A percentile compares a stretch with the other conserved stretches of the same genome.
Evolutionary conservation across 23 tunicate genomes (phyloP).

Genomic region (Trididemnum nubilum): DNA sequence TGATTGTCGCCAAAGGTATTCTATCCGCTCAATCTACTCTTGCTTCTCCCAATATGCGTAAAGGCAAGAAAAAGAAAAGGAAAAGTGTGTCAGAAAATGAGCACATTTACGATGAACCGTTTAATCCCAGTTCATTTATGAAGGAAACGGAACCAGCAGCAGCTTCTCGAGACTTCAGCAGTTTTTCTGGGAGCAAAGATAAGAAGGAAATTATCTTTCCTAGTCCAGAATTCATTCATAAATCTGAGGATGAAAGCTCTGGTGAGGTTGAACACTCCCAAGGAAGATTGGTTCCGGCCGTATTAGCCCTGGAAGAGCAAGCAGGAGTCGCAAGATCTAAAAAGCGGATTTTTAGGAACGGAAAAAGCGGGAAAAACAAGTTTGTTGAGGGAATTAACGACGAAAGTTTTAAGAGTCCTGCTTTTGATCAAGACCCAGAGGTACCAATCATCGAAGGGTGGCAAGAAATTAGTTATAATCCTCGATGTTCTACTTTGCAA

Average conservation of each 20-base stretch:
- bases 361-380: slow-evolving; percentile 30
- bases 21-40: slow-evolving; percentile 59
- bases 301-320: slow-evolving; percentile 16
- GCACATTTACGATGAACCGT: background rate
- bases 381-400: slow-evolving; percentile 7
- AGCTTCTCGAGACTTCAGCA: background rate
- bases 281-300: background rate
- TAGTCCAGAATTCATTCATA: slow-evolving; percentile 3
- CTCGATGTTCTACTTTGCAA: background rate
- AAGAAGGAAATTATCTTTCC: background rate
- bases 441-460: slow-evolving; percentile 57
- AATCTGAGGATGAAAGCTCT: slow-evolving; percentile 12
- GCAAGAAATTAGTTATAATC: slow-evolving; percentile 58
- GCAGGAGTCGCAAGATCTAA: background rate
- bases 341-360: slow-evolving; percentile 22
- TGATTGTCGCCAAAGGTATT: slow-evolving; percentile 67
- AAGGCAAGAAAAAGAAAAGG: slow-evolving; percentile 31
- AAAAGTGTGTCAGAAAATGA: slow-evolving; percentile 8
- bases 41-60: slow-evolving; percentile 21
- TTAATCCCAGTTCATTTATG: background rate
- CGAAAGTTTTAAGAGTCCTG: slow-evolving; percentile 48
- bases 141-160: background rate
- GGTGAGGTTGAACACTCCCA: background rate
- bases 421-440: slow-evolving; percentile 51
- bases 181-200: background rate